Percentiles rank a stretch among this genome's conserved stretches.
phyloP scores from a whole-genome alignment of 1,140 invertebrate genomes.

The Heliconius nattereri region DNA sequence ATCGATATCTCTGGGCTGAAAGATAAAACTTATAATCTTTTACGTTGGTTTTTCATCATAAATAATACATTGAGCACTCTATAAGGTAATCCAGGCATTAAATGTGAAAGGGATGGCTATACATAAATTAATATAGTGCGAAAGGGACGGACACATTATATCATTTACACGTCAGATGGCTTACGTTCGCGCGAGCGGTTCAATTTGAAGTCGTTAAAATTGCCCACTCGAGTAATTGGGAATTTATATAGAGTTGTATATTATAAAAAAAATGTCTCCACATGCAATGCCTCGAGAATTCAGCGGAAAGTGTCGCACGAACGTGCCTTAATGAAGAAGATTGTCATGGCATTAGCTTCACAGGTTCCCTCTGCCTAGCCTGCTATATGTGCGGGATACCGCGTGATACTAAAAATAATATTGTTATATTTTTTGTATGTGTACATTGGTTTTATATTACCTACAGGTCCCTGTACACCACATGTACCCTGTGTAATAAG shows the following conservation, averaged over 20 bases:
- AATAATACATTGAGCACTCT: slow-evolving; percentile 5
- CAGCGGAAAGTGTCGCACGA: too few relatives aligned
- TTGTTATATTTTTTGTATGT: too few relatives aligned
- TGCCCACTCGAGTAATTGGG: slow-evolving; percentile 59
- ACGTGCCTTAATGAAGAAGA: too few relatives aligned
- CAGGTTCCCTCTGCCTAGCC: too few relatives aligned
- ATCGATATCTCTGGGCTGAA: background rate
- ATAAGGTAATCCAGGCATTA: slow-evolving; percentile 10
- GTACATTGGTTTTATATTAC: too few relatives aligned
- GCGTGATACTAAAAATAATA: too few relatives aligned
- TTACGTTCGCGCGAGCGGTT: slow-evolving; percentile 47
- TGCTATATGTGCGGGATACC: too few relatives aligned
- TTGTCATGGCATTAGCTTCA: too few relatives aligned
- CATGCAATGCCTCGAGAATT: too few relatives aligned
- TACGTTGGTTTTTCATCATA: background rate
- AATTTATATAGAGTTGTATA: slow-evolving; percentile 47
- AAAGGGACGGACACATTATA: slow-evolving; percentile 45
- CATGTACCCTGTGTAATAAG: too few relatives aligned
- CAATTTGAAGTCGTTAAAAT: slow-evolving; percentile 59
- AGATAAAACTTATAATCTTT: background rate
- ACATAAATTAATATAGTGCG: slow-evolving; percentile 15
- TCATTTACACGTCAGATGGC: slow-evolving; percentile 67
- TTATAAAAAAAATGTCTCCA: background rate
- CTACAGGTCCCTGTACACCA: too few relatives aligned
- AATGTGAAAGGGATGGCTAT: background rate